Evolutionary conservation across 1,140 invertebrate species (phyloP), one percentile per base, ranked within the genome.

Genomic region (Neelides sp.): DNA sequence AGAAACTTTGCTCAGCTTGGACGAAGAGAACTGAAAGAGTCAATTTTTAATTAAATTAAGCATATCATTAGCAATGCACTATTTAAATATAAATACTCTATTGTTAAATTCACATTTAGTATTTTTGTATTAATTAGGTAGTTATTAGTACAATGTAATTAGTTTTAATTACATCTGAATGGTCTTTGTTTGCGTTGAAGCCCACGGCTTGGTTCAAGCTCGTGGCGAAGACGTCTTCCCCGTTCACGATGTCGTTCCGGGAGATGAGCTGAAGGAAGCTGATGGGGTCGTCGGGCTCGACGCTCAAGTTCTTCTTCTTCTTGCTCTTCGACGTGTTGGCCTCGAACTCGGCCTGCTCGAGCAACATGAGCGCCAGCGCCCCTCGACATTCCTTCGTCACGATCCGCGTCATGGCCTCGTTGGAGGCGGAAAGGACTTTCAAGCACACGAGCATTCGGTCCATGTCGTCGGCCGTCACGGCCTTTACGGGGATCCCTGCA

Each of bases 401-500:
- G 5, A 95, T 82, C 22, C 78, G 72, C 19, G 39, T 51, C 1
- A 60, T 12, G n/a, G 23, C 49, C 2, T 22, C 26, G 45, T 60
- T 55, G 34, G 12, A 78, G 75, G 86, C 83, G 30, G 84, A 79
- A n/a, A 93, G 67, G 0, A 86, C 82, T 54, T 76, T 71, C 39
- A 85, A 64, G 65, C 90, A 93, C 43, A 89, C 70, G n/a, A 85
- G 78, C 24, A 94, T 79, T 61, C 91, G 78, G 65, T 98, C 93
- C 23, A 78, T 70, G 68, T 98, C 94, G 68, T 98, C 95, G 65
- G 97, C 90, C 5, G 90, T 97, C 50, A 98, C 92, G 0, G 79
- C 72, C 66, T 85, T 68, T 12, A 59, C 64, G 58, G 71, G 64
- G 20, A 68, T 55, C 5, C 54, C 63, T 52, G 30, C n/a, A 52